Conservation (phyloP, 1,140 invertebrate species). For the Bicyclus anynana region DNA sequence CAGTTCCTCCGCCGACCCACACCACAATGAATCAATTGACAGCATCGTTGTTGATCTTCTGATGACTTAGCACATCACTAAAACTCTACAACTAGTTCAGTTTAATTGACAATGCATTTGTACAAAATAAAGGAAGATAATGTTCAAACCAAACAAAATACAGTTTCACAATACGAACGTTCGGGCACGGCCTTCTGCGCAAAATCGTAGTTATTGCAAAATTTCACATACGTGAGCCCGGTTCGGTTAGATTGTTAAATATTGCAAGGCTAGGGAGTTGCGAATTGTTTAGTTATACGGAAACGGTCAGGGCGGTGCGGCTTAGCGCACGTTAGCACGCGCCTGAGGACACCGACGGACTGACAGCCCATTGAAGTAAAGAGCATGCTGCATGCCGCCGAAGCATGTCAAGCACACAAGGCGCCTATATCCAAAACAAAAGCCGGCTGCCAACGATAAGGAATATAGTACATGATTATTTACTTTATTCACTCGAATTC, state of each 20-base stretch:
- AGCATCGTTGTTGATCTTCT: constrained; percentile 40
- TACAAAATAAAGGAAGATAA: background rate
- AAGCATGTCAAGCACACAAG: constrained; percentile 7
- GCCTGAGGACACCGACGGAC: constrained; percentile 35
- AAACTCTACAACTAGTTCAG: constrained; percentile 2
- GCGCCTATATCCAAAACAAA: constrained; percentile 5
- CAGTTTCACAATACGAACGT: constrained; percentile 38
- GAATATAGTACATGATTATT: too few relatives aligned
- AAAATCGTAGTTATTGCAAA: constrained; percentile 39
- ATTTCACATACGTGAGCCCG: constrained; percentile 43
- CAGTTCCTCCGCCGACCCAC: constrained; percentile 65
- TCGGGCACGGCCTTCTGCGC: constrained; percentile 37
- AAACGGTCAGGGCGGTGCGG: constrained; percentile 17
- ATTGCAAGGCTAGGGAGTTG: constrained; percentile 38
- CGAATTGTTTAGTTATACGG: constrained; percentile 21
- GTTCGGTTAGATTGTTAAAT: constrained; percentile 39
- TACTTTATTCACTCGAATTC: too few relatives aligned
- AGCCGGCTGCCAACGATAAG: background rate
- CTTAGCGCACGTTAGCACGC: constrained; percentile 36
- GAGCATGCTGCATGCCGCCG: constrained; percentile 6
- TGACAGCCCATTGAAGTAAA: constrained; percentile 10
- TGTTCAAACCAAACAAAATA: constrained; percentile 1
- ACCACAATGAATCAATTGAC: constrained; percentile 77
- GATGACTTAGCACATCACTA: constrained; percentile 22
- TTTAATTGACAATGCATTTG: background rate